A percentile compares a stretch with the other conserved stretches of the same genome.
Evolutionary conservation across 2,888 invertebrate genomes (phyloP).

Genomic region (Marronus borbonicus): DNA sequence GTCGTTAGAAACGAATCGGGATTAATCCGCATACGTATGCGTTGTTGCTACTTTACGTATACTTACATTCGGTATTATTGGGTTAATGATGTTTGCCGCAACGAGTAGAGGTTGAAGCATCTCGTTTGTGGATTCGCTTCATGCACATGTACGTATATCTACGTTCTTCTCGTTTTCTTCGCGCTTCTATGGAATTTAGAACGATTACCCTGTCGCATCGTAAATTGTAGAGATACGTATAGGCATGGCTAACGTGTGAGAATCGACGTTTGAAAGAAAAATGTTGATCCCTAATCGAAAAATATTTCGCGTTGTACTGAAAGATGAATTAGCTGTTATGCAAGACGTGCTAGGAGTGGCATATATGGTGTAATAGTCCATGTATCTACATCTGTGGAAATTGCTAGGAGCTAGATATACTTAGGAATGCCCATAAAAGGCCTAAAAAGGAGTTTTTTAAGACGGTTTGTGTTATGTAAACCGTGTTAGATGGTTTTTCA

Average conservation of each 20-base stretch:
- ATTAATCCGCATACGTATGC: slow-evolving; percentile 14
- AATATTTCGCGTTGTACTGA: not conserved
- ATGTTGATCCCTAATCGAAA: not conserved
- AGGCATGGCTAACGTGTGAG: not conserved
- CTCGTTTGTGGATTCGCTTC: not conserved
- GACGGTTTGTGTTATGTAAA: too few relatives aligned
- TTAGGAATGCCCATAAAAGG: too few relatives aligned
- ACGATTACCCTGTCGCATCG: not conserved
- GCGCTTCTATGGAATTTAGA: slow-evolving; percentile 12
- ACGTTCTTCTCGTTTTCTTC: slow-evolving; percentile 13
- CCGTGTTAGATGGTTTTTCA: too few relatives aligned
- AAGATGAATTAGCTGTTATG: not conserved
- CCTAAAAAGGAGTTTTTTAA: too few relatives aligned
- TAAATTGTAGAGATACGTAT: not conserved
- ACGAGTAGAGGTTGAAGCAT: not conserved
- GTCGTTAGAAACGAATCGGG: slow-evolving; percentile 29
- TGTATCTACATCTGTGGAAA: too few relatives aligned
- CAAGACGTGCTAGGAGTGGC: too few relatives aligned
- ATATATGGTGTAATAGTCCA: too few relatives aligned
- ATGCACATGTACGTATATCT: too few relatives aligned
- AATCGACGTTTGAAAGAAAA: slow-evolving; percentile 9
- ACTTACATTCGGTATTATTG: slow-evolving; percentile 32
- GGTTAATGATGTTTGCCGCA: slow-evolving; percentile 39
- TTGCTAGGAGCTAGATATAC: too few relatives aligned
- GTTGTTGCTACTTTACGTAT: slow-evolving; percentile 24